Percentiles rank a stretch among this genome's conserved stretches.
These are phyloP conservation scores for Pogona vitticeps DNA, from an alignment of 2,113 vertebrate species.

Conservation along the genomic window DNA sequence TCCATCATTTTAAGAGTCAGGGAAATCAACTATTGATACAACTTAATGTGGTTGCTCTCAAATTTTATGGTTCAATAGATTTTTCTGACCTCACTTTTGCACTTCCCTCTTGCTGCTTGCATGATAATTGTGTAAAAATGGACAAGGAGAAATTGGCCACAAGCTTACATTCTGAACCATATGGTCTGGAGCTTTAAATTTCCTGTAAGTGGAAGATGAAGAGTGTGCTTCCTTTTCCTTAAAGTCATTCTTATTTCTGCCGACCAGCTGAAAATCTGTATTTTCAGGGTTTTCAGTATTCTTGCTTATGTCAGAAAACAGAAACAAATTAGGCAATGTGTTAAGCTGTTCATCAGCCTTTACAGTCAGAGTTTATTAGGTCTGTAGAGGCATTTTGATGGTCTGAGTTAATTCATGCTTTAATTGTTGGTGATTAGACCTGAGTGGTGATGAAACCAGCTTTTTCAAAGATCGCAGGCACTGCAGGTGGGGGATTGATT, in stretches of 20 bases:
- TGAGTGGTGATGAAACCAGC: background rate
- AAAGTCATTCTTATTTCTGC: conserved; percentile 1
- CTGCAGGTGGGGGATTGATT: conserved; percentile 39
- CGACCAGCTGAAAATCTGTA: background rate
- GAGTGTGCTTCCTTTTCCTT: background rate
- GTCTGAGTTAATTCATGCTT: conserved; percentile 35
- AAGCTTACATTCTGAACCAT: background rate
- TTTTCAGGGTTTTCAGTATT: background rate
- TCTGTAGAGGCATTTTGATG: conserved; percentile 38
- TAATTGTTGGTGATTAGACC: background rate
- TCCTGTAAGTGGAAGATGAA: background rate
- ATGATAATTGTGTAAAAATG: background rate
- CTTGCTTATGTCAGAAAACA: background rate
- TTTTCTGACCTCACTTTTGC: background rate
- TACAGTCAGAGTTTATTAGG: conserved; percentile 40
- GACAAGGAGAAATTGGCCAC: background rate
- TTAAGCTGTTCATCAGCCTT: conserved; percentile 32
- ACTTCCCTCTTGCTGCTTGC: background rate
- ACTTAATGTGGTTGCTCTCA: background rate
- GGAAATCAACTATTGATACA: background rate
- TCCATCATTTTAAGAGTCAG: background rate
- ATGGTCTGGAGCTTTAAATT: background rate
- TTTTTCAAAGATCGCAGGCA: conserved; percentile 20
- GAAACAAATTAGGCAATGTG: conserved; percentile 24
- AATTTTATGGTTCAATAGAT: background rate